These are phyloP conservation scores for Corythucha ciliata DNA, from an alignment of 2,888 invertebrate genomes.

Conservation along the genomic window DNA sequence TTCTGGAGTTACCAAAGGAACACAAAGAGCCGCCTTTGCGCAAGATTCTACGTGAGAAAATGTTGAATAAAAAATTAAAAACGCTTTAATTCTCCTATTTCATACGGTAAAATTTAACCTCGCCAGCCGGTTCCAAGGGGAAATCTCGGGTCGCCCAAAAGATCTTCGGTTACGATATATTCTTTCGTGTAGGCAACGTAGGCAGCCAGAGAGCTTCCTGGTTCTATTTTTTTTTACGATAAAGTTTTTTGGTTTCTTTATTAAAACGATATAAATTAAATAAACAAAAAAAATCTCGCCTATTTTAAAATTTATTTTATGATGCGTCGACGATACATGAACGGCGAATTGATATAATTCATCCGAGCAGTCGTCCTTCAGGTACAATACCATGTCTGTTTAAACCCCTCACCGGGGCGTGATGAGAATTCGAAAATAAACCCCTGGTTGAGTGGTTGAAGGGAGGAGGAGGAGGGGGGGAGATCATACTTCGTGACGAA, in stretches of 20 bases:
- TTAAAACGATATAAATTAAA: no score
- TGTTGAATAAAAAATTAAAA: no score
- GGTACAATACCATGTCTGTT: conserved; percentile 17
- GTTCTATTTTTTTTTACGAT: conserved; percentile 5
- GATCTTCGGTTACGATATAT: conserved; percentile 19
- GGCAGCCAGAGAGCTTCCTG: conserved; percentile 17
- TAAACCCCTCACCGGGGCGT: no score
- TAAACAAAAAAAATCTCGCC: not conserved
- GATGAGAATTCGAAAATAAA: no score
- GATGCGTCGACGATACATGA: conserved; percentile 10
- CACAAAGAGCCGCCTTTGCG: conserved; percentile 16
- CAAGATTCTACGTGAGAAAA: no score
- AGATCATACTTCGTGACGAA: not conserved
- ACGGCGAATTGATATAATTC: conserved; percentile 17
- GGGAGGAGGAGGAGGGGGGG: not conserved
- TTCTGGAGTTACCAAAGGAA: conserved; percentile 18
- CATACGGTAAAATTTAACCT: conserved; percentile 7
- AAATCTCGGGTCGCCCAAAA: conserved; percentile 20
- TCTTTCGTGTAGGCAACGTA: conserved; percentile 21
- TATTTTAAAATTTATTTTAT: conserved; percentile 17
- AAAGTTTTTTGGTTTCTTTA: no score
- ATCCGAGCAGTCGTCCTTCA: conserved; percentile 14
- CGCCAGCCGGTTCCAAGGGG: conserved; percentile 18
- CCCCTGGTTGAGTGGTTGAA: not conserved
- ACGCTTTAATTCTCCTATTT: no score